Conservation (phyloP, 2,888 invertebrate genomes). For the Pseudococcus viburni region DNA sequence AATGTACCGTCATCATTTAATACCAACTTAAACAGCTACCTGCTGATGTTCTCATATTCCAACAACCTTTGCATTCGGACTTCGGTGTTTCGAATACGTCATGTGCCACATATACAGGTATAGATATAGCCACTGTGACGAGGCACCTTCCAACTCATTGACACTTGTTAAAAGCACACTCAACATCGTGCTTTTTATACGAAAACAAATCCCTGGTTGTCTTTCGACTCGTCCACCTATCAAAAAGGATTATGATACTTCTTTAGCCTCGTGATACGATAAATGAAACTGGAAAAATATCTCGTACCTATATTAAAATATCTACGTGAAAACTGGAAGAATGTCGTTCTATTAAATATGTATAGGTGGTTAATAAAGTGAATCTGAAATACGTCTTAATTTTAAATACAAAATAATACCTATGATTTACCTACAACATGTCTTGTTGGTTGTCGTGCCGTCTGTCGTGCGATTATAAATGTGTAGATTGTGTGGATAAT, state of each 20-base stretch:
- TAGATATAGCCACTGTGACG: conserved; percentile 24
- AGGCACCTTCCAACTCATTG: conserved; percentile 58
- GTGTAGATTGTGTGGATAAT: background rate
- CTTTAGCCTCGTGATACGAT: conserved; percentile 33
- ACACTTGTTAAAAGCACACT: conserved; percentile 61
- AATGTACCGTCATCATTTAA: conserved; percentile 63
- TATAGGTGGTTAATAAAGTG: conserved; percentile 30
- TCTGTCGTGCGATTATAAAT: background rate
- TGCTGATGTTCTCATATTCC: conserved; percentile 61
- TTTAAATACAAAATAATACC: conserved; percentile 16
- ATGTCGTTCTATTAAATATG: conserved; percentile 45
- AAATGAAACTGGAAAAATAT: conserved; percentile 57
- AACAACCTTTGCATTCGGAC: conserved; percentile 37
- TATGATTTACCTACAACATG: background rate
- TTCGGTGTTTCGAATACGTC: background rate
- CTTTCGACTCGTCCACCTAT: conserved; percentile 39
- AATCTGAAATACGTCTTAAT: conserved; percentile 25
- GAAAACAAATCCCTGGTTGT: conserved; percentile 37
- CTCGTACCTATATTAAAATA: background rate
- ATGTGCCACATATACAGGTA: background rate
- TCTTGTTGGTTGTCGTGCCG: background rate
- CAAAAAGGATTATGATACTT: conserved; percentile 64
- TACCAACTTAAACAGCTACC: conserved; percentile 62
- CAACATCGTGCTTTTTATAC: background rate
- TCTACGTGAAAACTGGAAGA: conserved; percentile 35